phyloP scores from a whole-genome alignment of 2,888 invertebrate genomes.

The Flexamia atlantica region DNA sequence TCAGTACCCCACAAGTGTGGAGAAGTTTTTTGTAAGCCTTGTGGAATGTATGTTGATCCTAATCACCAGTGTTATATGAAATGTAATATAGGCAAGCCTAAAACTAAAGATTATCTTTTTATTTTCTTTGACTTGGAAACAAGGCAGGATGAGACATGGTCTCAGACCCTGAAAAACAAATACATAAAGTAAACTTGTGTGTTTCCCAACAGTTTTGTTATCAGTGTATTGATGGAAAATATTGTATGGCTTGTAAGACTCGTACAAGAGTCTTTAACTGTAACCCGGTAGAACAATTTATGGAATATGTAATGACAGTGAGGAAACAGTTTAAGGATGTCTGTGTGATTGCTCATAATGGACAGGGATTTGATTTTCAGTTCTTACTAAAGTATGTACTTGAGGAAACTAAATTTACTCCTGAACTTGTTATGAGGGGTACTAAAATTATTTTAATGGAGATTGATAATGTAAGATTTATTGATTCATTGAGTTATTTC shows the following conservation, averaged over 20 bases:
- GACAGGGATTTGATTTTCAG: constrained; percentile 41
- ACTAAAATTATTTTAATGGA: too few relatives aligned
- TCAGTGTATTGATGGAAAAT: background rate
- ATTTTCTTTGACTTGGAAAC: constrained; percentile 69
- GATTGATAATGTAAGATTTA: too few relatives aligned
- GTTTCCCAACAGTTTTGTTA: constrained; percentile 28
- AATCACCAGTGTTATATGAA: background rate
- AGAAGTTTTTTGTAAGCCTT: background rate
- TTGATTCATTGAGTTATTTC: too few relatives aligned
- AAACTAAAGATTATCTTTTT: constrained; percentile 61
- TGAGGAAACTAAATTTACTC: constrained; percentile 41
- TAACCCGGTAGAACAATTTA: constrained; percentile 13
- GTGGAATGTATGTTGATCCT: background rate
- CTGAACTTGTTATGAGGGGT: too few relatives aligned
- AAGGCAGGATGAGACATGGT: constrained; percentile 62
- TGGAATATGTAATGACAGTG: constrained; percentile 29
- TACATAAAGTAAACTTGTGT: constrained; percentile 35
- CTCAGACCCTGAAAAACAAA: background rate
- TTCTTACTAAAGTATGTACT: constrained; percentile 34
- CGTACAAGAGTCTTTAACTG: background rate
- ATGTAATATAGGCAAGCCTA: background rate
- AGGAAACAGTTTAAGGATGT: constrained; percentile 32
- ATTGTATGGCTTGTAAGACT: background rate
- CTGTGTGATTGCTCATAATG: constrained; percentile 36
- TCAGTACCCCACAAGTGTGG: background rate